Percentiles rank a stretch among this genome's conserved stretches.
Evolutionary conservation across 2,113 vertebrate species (phyloP).

Genomic region (Mustela nigripes): DNA sequence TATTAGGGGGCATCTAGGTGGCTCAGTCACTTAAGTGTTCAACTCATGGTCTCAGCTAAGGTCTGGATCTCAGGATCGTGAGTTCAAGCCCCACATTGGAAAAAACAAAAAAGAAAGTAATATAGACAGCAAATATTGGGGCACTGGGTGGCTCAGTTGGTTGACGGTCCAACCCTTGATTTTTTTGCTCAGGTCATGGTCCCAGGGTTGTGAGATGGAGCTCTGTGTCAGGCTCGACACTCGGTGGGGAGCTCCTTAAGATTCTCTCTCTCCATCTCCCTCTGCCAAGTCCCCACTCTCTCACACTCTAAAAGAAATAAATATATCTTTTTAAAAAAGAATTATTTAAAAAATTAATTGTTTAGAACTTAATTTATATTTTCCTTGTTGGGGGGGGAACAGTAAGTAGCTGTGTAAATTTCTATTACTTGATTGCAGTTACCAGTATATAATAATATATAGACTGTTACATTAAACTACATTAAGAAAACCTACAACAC

Average conservation of each 20-base stretch:
- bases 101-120: not conserved
- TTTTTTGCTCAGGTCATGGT: not conserved
- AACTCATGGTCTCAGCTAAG: not conserved
- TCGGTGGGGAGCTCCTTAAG: not conserved
- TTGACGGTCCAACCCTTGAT: not conserved
- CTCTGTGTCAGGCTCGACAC: not conserved
- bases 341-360: not conserved
- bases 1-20: not conserved
- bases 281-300: not conserved
- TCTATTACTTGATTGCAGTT: not conserved
- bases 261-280: not conserved
- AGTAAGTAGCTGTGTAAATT: not conserved
- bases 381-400: not conserved
- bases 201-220: not conserved
- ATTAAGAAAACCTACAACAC: not conserved
- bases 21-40: not conserved
- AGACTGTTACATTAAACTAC: not conserved
- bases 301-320: not conserved
- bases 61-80: not conserved
- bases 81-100: not conserved
- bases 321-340: not conserved
- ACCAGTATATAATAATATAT: not conserved
- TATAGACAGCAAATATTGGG: not conserved
- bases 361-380: slow-evolving; percentile 24
- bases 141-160: not conserved